Evolutionary conservation across 1,140 invertebrate genomes (phyloP).

Genomic region (Saxidomus purpurata): DNA sequence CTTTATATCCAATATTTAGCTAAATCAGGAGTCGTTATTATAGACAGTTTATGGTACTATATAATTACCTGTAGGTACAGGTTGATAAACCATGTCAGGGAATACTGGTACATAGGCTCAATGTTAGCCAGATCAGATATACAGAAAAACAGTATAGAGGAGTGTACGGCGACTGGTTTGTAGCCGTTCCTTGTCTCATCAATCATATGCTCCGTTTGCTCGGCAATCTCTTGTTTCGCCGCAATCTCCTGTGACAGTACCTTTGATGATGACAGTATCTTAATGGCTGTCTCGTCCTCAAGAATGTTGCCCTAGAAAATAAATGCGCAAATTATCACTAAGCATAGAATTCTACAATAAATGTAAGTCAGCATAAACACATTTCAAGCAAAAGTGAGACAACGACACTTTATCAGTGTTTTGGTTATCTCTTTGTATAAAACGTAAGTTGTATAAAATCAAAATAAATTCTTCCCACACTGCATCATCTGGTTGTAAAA

Average conservation of each 20-base stretch:
- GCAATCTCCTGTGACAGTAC: constrained; percentile 86
- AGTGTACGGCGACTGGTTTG: constrained; percentile 85
- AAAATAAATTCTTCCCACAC: too few species aligned
- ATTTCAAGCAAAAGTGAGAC: too few species aligned
- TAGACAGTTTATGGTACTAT: too few species aligned
- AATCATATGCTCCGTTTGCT: constrained; percentile 85
- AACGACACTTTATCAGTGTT: too few species aligned
- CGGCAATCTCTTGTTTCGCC: constrained; percentile 86
- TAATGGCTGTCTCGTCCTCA: constrained; percentile 86
- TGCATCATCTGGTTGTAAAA: too few species aligned
- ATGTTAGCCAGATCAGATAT: constrained; percentile 87
- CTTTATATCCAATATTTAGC: too few species aligned
- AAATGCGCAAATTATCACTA: too few species aligned
- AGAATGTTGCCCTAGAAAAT: constrained; percentile 85
- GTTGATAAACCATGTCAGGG: constrained; percentile 87
- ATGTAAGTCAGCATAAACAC: too few species aligned
- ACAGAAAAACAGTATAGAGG: constrained; percentile 86
- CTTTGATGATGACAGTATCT: constrained; percentile 86
- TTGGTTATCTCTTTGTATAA: too few species aligned
- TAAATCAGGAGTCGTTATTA: too few species aligned
- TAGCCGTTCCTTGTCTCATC: constrained; percentile 86
- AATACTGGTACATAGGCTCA: constrained; percentile 87
- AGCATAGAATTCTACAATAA: too few species aligned
- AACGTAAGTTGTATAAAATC: too few species aligned
- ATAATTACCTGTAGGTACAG: constrained; percentile 86